These are phyloP conservation scores for Labeo catla DNA, from an alignment of 2,113 vertebrate species.

Conservation along the genomic window DNA sequence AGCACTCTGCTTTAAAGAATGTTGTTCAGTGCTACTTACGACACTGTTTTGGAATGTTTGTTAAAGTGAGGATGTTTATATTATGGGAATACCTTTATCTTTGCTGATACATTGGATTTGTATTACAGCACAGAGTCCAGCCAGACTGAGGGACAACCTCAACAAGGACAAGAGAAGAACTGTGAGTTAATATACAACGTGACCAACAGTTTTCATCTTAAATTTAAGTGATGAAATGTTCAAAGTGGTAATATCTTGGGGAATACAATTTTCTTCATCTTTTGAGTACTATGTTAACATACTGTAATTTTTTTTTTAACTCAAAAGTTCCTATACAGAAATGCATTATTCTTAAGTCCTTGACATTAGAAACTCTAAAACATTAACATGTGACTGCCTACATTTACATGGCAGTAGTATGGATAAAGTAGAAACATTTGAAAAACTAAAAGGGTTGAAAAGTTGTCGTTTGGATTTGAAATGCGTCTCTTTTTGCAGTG, in stretches of 20 bases:
- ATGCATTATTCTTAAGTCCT: neutral
- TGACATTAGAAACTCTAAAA: neutral
- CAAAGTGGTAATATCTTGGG: neutral
- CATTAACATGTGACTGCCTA: too few relatives aligned
- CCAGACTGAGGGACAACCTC: constrained; percentile 61
- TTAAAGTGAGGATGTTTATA: neutral
- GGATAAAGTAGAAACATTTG: neutral
- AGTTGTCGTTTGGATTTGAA: neutral
- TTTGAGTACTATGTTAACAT: neutral
- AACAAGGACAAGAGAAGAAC: constrained; percentile 75
- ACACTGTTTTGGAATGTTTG: neutral
- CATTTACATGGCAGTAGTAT: neutral
- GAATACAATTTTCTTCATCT: neutral
- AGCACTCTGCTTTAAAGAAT: neutral
- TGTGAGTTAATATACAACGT: constrained; percentile 66
- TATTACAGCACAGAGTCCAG: constrained; percentile 78
- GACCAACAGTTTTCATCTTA: neutral
- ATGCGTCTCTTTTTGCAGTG: neutral
- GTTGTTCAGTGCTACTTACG: neutral
- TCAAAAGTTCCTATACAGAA: neutral
- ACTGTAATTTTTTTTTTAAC: neutral
- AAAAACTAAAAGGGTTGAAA: neutral
- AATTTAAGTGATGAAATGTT: neutral
- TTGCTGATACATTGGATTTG: neutral
- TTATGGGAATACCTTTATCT: neutral